Percentiles rank a stretch among this genome's conserved stretches.
Evolutionary conservation across 64 coral and sea anemone species (phyloP).

Genomic region (Astreopora myriophthalma): DNA sequence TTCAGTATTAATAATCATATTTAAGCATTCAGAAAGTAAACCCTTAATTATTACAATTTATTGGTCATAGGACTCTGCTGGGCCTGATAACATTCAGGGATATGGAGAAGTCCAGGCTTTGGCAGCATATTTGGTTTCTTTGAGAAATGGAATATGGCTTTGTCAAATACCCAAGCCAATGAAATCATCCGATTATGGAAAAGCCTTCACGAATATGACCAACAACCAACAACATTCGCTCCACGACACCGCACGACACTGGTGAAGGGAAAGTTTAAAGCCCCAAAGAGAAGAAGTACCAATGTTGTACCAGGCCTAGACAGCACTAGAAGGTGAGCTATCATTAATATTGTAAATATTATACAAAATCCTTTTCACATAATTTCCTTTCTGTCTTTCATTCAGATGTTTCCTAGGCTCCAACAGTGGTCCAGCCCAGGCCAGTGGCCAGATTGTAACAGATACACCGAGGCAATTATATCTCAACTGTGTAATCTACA

Average conservation of each 20-base stretch:
- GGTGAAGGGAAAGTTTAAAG: slow-evolving; percentile 37
- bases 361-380: not conserved
- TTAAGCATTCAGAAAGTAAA: not conserved
- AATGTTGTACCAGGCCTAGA: slow-evolving; percentile 50
- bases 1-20: too few relatives aligned
- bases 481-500: not conserved
- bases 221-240: slow-evolving; percentile 29
- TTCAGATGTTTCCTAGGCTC: slow-evolving; percentile 1
- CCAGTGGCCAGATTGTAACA: slow-evolving; percentile 47
- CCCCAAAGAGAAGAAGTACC: not conserved
- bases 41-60: too few relatives aligned
- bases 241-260: slow-evolving; percentile 31
- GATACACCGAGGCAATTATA: slow-evolving; percentile 55
- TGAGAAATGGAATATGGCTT: not conserved
- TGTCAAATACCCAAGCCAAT: slow-evolving; percentile 36
- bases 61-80: not conserved
- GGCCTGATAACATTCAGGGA: slow-evolving; percentile 20
- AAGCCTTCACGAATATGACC: slow-evolving; percentile 45
- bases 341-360: not conserved
- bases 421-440: slow-evolving; percentile 43
- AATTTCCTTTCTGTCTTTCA: not conserved
- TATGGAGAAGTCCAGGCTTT: slow-evolving; percentile 36
- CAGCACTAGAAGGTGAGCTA: slow-evolving; percentile 41
- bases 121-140: slow-evolving; percentile 24
- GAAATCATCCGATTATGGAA: slow-evolving; percentile 55